Base-by-base conservation (phyloP, 2,113 vertebrate species). In the Lepidothrix coronata region DNA sequence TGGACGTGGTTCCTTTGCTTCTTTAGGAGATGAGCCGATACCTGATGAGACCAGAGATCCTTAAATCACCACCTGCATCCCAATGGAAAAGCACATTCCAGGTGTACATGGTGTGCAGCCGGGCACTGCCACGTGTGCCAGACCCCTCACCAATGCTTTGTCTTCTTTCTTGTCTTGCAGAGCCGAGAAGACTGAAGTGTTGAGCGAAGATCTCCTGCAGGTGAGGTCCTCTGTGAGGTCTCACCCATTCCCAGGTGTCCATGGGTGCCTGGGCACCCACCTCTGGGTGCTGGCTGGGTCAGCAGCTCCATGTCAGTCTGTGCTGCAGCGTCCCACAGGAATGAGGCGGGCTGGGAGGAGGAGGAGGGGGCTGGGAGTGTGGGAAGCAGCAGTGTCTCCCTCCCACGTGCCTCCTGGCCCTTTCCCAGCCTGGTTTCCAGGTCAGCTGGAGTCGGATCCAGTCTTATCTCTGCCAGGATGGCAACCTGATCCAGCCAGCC, bases 181-280 rank as follows among this genome's bases (percentile, higher is more conserved):
- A 97, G 99, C 99, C 30, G 99, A 99, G 97, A 99, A 99, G 98
- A 99, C 99, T 2, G 99, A 99, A 97, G 99, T 99, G 92, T 73
- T 99, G 92, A 99, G 98, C 0, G 99, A 99, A 58, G 99, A 99
- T 96, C 98, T 99, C 66, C 98, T 99, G 89, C 99, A 99, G 99
- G 99, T 99, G 97, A 98, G 93, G 30, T 23, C 35, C 46, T 27
- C 61, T 61, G 55, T 25, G 30, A 19, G 44, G 27, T 43, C 13
- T 0, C 7, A 6, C 41, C 51, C 2, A 0, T 2, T 5, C 46
- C 44, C 43, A 0, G 33, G n/a, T 67, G 62, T 30, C 61, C 3
- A 0, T 6, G 68, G 37, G 39, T 35, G 37, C 27, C 31, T 4
- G 9, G 28, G 28, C 55, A 22, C 14, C 49, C 27, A 11, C 27